Conservation (phyloP, 2,113 vertebrate genomes). For the Stegostoma tigrinum region DNA sequence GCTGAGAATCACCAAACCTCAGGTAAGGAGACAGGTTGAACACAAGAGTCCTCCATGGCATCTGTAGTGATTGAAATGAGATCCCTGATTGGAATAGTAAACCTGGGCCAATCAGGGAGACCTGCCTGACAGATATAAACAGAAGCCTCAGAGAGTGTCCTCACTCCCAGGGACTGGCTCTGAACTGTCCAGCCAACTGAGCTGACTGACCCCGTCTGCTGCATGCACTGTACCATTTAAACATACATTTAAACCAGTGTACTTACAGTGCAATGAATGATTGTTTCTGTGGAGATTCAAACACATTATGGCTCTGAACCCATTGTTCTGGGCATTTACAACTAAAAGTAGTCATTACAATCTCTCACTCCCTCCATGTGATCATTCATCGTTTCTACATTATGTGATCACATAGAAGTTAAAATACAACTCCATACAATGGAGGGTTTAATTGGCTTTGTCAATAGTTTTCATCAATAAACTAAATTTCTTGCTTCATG, state of each 20-base stretch:
- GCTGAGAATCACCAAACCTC: too few species aligned
- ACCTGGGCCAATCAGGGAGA: too few species aligned
- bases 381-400: background rate
- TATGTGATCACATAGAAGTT: background rate
- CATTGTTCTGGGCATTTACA: background rate
- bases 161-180: too few species aligned
- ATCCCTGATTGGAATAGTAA: too few species aligned
- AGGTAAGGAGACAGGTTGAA: too few species aligned
- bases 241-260: background rate
- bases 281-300: background rate
- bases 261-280: background rate
- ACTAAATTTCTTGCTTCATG: background rate
- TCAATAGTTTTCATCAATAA: background rate
- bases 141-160: too few species aligned
- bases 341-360: background rate
- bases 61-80: too few species aligned
- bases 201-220: too few species aligned
- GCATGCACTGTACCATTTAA: background rate
- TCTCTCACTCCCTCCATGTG: background rate
- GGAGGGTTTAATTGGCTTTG: background rate
- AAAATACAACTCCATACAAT: background rate
- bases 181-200: too few species aligned
- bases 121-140: too few species aligned
- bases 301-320: background rate
- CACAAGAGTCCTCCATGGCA: too few species aligned